Evolutionary conservation across 1,140 invertebrate species (phyloP).

Genomic region (Bombus impatiens): DNA sequence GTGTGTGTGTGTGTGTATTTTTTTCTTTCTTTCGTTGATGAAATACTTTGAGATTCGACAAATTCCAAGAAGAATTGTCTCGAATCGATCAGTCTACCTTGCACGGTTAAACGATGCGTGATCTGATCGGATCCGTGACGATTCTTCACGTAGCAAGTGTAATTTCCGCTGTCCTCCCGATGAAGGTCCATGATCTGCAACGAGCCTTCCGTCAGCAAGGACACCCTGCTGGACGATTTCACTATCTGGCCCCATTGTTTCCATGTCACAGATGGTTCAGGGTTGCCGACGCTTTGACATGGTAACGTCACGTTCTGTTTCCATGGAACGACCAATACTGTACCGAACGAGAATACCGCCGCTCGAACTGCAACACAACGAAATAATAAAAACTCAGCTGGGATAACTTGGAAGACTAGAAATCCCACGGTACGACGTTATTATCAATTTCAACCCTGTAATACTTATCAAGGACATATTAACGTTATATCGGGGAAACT

Average conservation of each 20-base stretch:
- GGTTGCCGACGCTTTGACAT: constrained; percentile 91
- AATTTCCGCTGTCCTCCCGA: constrained; percentile 93
- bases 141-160: constrained; percentile 93
- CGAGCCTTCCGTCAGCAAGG: constrained; percentile 86
- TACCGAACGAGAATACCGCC: constrained; percentile 91
- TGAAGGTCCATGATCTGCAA: constrained; percentile 89
- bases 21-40: no score
- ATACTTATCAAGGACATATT: neutral
- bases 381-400: neutral
- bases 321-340: constrained; percentile 90
- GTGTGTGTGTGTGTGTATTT: no score
- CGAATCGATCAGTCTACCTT: constrained; percentile 80
- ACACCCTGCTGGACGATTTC: constrained; percentile 87
- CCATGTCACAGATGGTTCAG: constrained; percentile 88
- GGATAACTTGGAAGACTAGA: no score
- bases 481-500: no score
- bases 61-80: neutral
- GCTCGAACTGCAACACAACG: constrained; percentile 86
- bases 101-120: constrained; percentile 87
- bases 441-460: neutral
- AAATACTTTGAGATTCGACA: neutral
- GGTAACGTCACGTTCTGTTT: constrained; percentile 91
- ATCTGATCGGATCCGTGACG: constrained; percentile 92
- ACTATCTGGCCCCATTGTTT: constrained; percentile 87
- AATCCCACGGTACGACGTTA: no score